A percentile compares a stretch with the other conserved stretches of the same genome.
These are phyloP conservation scores for Tapirus terrestris DNA, from an alignment of 2,113 vertebrate genomes.

Conservation along the genomic window DNA sequence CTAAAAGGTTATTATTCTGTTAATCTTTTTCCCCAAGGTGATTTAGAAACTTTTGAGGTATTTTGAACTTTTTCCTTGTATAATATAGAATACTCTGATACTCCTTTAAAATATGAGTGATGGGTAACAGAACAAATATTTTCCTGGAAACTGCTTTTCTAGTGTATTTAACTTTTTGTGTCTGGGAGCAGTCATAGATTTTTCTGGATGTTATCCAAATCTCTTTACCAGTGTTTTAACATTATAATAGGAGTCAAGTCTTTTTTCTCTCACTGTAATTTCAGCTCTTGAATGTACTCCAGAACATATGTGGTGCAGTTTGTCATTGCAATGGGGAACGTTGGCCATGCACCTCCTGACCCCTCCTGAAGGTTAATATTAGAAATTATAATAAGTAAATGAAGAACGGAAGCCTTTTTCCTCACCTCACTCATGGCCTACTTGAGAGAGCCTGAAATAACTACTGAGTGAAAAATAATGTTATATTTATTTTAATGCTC, in stretches of 20 bases:
- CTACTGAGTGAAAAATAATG: not conserved
- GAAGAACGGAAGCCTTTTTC: not conserved
- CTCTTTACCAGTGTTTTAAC: slow-evolving; percentile 46
- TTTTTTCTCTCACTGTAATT: slow-evolving; percentile 40
- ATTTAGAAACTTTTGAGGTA: not conserved
- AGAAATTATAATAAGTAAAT: slow-evolving; percentile 25
- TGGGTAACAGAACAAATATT: not conserved
- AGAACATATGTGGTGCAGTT: not conserved
- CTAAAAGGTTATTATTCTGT: not conserved
- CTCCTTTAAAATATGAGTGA: not conserved
- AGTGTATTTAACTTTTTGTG: slow-evolving; percentile 41
- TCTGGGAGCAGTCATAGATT: slow-evolving; percentile 40
- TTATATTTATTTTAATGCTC: slow-evolving; percentile 34
- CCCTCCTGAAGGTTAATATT: not conserved
- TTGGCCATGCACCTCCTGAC: not conserved
- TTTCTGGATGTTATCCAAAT: slow-evolving; percentile 66
- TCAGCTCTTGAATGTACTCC: slow-evolving; percentile 43
- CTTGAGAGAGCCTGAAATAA: slow-evolving; percentile 28
- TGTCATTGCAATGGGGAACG: not conserved
- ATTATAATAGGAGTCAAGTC: slow-evolving; percentile 42
- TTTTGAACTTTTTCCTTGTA: not conserved
- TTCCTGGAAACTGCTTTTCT: not conserved
- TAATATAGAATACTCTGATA: not conserved
- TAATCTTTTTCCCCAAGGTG: not conserved
- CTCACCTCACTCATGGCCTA: not conserved